Conservation (phyloP, 2,797 vertebrate genomes). For the Danio choprae region DNA sequence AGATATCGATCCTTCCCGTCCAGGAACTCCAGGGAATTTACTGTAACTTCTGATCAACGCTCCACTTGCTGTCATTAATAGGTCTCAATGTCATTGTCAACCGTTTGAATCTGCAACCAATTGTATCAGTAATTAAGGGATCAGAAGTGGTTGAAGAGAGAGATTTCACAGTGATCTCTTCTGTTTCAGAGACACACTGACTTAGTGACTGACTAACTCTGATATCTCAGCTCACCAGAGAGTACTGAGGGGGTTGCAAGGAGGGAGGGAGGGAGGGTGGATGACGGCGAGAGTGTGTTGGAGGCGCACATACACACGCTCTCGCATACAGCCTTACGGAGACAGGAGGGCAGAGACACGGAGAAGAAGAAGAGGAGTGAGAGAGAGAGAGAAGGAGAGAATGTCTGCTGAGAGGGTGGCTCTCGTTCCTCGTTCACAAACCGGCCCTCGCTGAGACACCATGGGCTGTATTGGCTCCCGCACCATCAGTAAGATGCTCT, state of each 20-base stretch:
- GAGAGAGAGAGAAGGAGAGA: slow-evolving; percentile 54
- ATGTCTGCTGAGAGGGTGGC: slow-evolving; percentile 75
- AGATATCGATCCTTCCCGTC: slow-evolving; percentile 8
- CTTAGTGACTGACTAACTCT: slow-evolving; percentile 54
- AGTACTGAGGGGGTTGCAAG: slow-evolving; percentile 32
- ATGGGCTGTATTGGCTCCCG: slow-evolving; percentile 85
- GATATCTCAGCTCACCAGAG: slow-evolving; percentile 65
- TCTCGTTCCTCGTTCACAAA: slow-evolving; percentile 67
- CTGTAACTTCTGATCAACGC: slow-evolving; percentile 1
- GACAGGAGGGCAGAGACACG: slow-evolving; percentile 34
- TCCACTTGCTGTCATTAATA: background rate
- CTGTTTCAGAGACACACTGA: slow-evolving; percentile 43
- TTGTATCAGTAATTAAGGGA: background rate
- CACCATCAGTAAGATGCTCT: slow-evolving; percentile 78
- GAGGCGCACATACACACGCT: slow-evolving; percentile 41
- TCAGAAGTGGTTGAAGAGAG: background rate
- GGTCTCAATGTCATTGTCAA: slow-evolving; percentile 30
- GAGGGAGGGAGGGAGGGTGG: slow-evolving; percentile 54
- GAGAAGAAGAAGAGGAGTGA: slow-evolving; percentile 55
- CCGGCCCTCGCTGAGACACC: slow-evolving; percentile 74
- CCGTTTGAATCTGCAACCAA: background rate
- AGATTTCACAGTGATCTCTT: background rate
- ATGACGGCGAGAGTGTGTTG: slow-evolving; percentile 44
- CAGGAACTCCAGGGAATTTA: slow-evolving; percentile 18
- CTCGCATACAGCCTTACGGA: slow-evolving; percentile 48